These are phyloP conservation scores for Pararge aegeria DNA, from an alignment of 1,140 invertebrate genomes.

Conservation along the genomic window DNA sequence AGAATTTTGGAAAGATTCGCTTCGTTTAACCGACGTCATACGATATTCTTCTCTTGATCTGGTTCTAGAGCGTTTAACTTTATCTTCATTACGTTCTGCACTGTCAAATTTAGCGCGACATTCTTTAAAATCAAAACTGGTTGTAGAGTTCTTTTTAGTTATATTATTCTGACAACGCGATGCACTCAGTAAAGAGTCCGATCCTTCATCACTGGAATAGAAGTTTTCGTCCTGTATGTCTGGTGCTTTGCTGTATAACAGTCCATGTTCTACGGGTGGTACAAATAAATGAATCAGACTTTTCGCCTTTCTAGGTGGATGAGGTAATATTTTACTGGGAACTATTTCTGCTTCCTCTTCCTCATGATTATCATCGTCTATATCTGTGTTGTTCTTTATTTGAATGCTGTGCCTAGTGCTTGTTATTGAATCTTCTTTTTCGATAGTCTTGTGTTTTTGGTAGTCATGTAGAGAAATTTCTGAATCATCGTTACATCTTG, in stretches of 20 bases:
- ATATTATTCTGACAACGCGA: slow-evolving; percentile 79
- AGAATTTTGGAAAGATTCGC: slow-evolving; percentile 77
- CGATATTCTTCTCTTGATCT: slow-evolving; percentile 62
- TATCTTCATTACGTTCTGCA: slow-evolving; percentile 75
- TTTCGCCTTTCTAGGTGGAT: slow-evolving; percentile 81
- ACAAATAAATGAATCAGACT: slow-evolving; percentile 81
- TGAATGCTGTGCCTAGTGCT: slow-evolving; percentile 76
- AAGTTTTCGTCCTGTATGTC: slow-evolving; percentile 84
- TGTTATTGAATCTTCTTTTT: slow-evolving; percentile 76
- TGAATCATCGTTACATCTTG: slow-evolving; percentile 63
- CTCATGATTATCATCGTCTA: slow-evolving; percentile 52
- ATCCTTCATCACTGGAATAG: slow-evolving; percentile 83
- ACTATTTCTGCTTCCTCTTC: slow-evolving; percentile 81
- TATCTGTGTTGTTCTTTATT: slow-evolving; percentile 54
- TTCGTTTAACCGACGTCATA: slow-evolving; percentile 69
- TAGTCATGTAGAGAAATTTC: slow-evolving; percentile 62
- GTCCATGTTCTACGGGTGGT: slow-evolving; percentile 70
- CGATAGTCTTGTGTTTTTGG: slow-evolving; percentile 56
- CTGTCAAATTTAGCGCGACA: slow-evolving; percentile 80
- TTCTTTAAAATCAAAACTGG: slow-evolving; percentile 67
- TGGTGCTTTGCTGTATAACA: slow-evolving; percentile 76
- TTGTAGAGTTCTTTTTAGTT: slow-evolving; percentile 51
- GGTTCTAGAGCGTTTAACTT: slow-evolving; percentile 52
- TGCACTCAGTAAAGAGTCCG: slow-evolving; percentile 85
- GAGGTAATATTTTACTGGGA: slow-evolving; percentile 82